Base-by-base conservation (phyloP, 1,140 invertebrate genomes). In the Doryteuthis pealeii region DNA sequence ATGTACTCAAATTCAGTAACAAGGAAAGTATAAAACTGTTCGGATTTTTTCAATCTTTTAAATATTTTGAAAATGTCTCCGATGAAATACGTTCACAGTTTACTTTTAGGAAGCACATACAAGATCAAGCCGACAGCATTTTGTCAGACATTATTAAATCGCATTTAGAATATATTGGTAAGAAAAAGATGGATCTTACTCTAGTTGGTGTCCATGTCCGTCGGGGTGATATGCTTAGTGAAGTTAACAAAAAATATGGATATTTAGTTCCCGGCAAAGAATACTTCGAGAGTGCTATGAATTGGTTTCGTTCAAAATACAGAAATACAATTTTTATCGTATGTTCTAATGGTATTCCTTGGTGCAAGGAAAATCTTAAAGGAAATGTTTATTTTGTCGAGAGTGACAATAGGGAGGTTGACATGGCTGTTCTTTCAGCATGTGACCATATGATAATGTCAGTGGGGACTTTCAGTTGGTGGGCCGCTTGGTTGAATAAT, bases 381-480 rank as follows among this genome's bases (percentile, higher is more conserved):
- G 45, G 70, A 62, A 65, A 76, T 26, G 67, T 79, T 15, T n/a
- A 73, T 3, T 74, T 70, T 54, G 31, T 78, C 14, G 0, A 70
- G 3, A 68, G 70, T 10, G 69, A 71, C 31, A 30, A 69, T n/a
- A 62, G 72, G 15, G 78, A 73, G 83, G 67, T 77, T 77, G 83
- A 85, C 70, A 69, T 85, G 67, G 80, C 81, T 33, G 54, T 80
- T 0, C 66, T 84, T 18, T 18, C 77, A 8, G 22, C 73, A 12
- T 83, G 81, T 58, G 77, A 85, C 62, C 82, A 85, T 74, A 76
- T 77, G 1, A 83, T 85, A 22, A 79, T 82, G 62, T 80, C 80
- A 0, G 80, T 81, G 5, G 84, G 84, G 1, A n/a, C n/a, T 30
- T 84, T 83, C 73, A 80, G 83, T 15, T 85, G 83, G 83, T 85